Percentiles rank a stretch among this genome's conserved stretches.
phyloP scores from a whole-genome alignment of 2,113 vertebrate genomes.

The Anguilla japonica region DNA sequence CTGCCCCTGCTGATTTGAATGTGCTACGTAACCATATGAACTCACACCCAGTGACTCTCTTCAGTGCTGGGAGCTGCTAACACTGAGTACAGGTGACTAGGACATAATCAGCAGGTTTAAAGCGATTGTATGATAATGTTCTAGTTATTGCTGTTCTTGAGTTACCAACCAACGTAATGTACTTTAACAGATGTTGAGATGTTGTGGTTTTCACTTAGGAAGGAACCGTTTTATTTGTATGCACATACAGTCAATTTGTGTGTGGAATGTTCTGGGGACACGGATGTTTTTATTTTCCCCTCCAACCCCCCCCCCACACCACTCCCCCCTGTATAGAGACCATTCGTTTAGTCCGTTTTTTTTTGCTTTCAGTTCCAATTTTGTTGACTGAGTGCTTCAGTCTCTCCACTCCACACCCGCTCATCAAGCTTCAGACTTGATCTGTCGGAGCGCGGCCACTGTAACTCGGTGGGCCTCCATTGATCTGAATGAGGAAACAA shows the following conservation, averaged over 20 bases:
- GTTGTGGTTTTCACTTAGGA: neutral
- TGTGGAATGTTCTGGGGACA: neutral
- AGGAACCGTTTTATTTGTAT: neutral
- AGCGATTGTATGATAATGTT: neutral
- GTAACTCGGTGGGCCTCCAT: neutral
- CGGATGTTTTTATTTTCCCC: too few species aligned
- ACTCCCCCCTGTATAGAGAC: too few species aligned
- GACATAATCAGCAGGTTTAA: neutral
- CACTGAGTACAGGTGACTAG: neutral
- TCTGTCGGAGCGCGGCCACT: neutral
- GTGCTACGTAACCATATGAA: neutral
- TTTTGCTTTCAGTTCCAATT: neutral
- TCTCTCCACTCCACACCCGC: neutral
- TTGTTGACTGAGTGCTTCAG: neutral
- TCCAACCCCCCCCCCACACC: too few species aligned
- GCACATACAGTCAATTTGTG: neutral
- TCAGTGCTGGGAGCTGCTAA: neutral
- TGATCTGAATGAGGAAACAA: conserved; percentile 18
- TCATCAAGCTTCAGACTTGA: neutral
- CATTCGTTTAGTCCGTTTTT: neutral
- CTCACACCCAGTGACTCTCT: neutral
- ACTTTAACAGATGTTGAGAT: neutral
- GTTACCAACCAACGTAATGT: neutral
- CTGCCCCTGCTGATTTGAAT: neutral
- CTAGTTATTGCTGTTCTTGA: neutral